Evolutionary conservation across 2,113 vertebrate genomes (phyloP), one percentile per base, ranked within the genome.

Genomic region (Coptodon rendalli): DNA sequence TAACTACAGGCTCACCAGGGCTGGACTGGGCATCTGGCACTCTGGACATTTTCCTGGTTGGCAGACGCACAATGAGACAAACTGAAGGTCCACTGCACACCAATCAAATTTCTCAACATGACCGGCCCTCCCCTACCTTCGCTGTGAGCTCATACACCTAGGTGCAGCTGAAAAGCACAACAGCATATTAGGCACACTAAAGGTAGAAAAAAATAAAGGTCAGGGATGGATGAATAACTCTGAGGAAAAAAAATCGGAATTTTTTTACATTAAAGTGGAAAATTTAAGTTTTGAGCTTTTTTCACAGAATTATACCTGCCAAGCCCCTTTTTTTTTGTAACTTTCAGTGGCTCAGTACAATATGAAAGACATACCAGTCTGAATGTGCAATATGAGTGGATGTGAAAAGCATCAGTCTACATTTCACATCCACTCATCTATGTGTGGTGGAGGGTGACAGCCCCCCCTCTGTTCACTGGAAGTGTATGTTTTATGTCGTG

Each of bases 401-500:
- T 4, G 36, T 45, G 40, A 76, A 76, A 48, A 73, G 66, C 38
- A 45, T 43, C 66, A 71, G 63, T 22, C 66, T 6, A 24, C n/a
- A 6, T 0, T 43, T 43, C 66, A 22, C 22, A 22, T 22, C 22
- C 22, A 22, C 22, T 22, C 22, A 22, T 22, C 34, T 0, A 2
- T 6, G 34, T 12, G 63, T 68, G 36, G n/a, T 45, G 22, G 13
- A 27, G n/a, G 14, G 7, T 3, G n/a, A 27, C 38, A 16, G 40
- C 13, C 0, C n/a, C 0, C 6, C 4, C 0, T 71, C n/a, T 40
- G 2, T 9, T 43, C 38, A 45, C 38, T 43, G n/a, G 38, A 24
- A 16, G n/a, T 11, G 19, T 3, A 24, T 10, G 38, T 73, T 73
- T 73, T 0, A 17, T 17, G 68, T 5, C 0, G 7, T 71, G 34